phyloP scores from a whole-genome alignment of 2,888 invertebrate genomes.

The Plebejus melissa region DNA sequence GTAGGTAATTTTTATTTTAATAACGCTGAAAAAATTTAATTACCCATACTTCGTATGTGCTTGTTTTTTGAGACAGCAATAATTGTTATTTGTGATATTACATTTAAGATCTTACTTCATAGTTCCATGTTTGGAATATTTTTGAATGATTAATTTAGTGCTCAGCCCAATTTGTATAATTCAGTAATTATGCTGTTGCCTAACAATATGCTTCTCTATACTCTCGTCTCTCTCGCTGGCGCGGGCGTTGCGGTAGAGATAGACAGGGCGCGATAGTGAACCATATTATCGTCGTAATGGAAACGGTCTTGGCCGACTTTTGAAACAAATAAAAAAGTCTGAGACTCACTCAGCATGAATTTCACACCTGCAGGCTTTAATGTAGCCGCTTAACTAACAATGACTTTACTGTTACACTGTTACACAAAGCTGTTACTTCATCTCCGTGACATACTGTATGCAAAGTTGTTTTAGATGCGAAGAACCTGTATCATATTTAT shows the following conservation, averaged over 20 bases:
- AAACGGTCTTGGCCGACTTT: slow-evolving; percentile 30
- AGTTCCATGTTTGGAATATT: neutral
- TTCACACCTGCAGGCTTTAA: slow-evolving; percentile 8
- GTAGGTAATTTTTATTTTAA: too few species aligned
- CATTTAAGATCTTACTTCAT: neutral
- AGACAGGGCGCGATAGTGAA: neutral
- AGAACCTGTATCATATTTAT: neutral
- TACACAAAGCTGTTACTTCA: neutral
- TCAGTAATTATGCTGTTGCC: neutral
- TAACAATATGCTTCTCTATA: neutral
- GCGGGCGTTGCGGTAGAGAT: slow-evolving; percentile 8
- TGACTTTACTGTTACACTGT: neutral
- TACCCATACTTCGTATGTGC: too few species aligned
- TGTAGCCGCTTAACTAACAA: neutral
- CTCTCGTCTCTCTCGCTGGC: neutral
- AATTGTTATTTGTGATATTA: too few species aligned
- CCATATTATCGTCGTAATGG: slow-evolving; percentile 10
- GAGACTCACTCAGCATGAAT: slow-evolving; percentile 28
- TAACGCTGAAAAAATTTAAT: too few species aligned
- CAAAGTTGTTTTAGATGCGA: neutral
- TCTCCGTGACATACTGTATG: neutral
- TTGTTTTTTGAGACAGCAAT: too few species aligned
- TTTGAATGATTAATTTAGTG: neutral
- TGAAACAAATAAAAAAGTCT: slow-evolving; percentile 28
- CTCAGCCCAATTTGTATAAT: neutral